Conservation (phyloP, 2,113 vertebrate species). For the Sinocyclocheilus rhinocerous region DNA sequence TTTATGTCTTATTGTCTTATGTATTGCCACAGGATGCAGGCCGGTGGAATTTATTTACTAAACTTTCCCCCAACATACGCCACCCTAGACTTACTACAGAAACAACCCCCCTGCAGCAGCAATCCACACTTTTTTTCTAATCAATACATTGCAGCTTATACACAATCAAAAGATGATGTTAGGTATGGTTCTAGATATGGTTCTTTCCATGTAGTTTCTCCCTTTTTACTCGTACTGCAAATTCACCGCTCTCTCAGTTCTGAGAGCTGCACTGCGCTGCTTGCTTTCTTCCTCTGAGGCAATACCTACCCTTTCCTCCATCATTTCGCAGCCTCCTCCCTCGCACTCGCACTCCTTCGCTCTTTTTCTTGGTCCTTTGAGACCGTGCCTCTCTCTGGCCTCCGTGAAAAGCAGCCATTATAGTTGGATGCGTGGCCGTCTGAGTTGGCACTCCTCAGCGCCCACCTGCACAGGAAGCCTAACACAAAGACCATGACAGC, state of each 20-base stretch:
- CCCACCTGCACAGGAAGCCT: slow-evolving; percentile 83
- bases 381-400: slow-evolving; percentile 54
- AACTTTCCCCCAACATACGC: neutral
- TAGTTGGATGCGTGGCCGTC: slow-evolving; percentile 78
- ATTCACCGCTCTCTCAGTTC: neutral
- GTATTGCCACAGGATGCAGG: neutral
- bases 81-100: neutral
- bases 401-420: slow-evolving; percentile 81
- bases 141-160: neutral
- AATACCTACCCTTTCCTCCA: slow-evolving; percentile 49
- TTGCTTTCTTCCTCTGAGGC: slow-evolving; percentile 35
- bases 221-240: slow-evolving; percentile 27
- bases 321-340: slow-evolving; percentile 59
- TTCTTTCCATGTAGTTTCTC: neutral
- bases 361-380: slow-evolving; percentile 58
- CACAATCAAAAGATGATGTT: neutral
- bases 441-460: slow-evolving; percentile 76
- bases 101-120: neutral
- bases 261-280: slow-evolving; percentile 20
- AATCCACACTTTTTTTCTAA: slow-evolving; percentile 1
- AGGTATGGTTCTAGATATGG: no score
- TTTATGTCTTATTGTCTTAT: neutral
- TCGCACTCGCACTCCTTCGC: slow-evolving; percentile 56
- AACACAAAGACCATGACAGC: slow-evolving; percentile 72
- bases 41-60: neutral